Evolutionary conservation across 2,888 invertebrate genomes (phyloP), one percentile per base, ranked within the genome.

Genomic region (Oscheius onirici): DNA sequence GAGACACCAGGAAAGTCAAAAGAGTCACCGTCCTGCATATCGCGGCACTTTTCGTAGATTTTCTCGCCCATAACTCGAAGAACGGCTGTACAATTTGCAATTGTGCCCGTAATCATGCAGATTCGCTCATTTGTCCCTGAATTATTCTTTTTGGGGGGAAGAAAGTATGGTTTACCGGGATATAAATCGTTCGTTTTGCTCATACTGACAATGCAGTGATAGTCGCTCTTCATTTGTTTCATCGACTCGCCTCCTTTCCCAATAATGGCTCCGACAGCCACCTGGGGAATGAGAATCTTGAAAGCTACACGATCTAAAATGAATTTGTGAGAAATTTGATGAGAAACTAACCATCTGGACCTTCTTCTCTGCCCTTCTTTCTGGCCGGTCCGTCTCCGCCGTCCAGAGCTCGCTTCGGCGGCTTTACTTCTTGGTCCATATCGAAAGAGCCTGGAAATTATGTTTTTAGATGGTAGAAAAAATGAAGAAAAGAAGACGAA

Each of bases 181-280:
- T 97, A 97, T 89, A 95, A 96, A 89, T 97, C 97, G 88, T 95
- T 95, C 67, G 95, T 94, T 90, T 97, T 97, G 87, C 97, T 97
- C 97, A 97, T 97, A 91, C 97, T 97, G 84, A 99, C 95, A 87
- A 95, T 92, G 85, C 97, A 95, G 85, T 95, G 95, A 68, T 95
- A 94, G 89, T 97, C 97, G 90, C 95, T 95, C 90, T 99, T 97
- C 87, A 97, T 91, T 88, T 95, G 94, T 86, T 96, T 95, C 90
- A 97, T 97, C 73, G 97, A 95, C 90, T 97, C 97, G 83, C 97
- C 97, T 55, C 97, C 97, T 90, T 97, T 99, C 88, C 97, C 97
- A 90, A 97, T 97, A 89, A 99, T 66, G 3, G 97, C 97, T 82
- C 97, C 97, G 71, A 97, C 96, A 84, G 97, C 97, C 90, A 94